A percentile compares a stretch with the other conserved stretches of the same genome.
phyloP scores from a whole-genome alignment of 1,140 invertebrate genomes.

The Leptinotarsa defecta region DNA sequence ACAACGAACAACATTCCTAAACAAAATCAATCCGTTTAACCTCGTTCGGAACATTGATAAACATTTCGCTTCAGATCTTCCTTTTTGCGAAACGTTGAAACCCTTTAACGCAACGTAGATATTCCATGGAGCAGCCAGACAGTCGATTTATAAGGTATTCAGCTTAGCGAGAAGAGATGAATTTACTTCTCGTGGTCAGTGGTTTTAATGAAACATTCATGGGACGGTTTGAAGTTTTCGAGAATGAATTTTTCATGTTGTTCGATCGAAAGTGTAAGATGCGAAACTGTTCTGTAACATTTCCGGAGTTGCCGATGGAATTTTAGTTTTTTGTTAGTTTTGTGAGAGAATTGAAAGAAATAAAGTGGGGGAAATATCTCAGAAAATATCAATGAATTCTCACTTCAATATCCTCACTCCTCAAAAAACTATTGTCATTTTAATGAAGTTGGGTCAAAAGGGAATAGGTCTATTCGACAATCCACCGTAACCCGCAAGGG shows the following conservation, averaged over 20 bases:
- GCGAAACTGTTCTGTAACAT: not conserved
- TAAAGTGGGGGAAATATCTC: no score
- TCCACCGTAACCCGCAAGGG: no score
- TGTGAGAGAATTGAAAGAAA: no score
- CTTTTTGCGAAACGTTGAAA: not conserved
- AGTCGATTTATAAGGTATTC: not conserved
- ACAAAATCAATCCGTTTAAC: not conserved
- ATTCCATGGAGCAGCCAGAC: not conserved
- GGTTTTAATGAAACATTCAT: conserved; percentile 1
- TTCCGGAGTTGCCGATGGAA: not conserved
- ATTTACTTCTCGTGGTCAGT: not conserved
- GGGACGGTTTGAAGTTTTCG: not conserved
- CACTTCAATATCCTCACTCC: no score
- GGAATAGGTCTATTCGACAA: no score
- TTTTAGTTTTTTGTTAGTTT: no score
- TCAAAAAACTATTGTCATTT: no score
- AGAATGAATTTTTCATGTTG: conserved; percentile 1
- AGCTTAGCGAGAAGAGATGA: not conserved
- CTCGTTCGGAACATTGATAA: not conserved
- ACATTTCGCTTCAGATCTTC: not conserved
- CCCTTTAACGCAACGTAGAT: not conserved
- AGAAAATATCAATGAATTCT: no score
- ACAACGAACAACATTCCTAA: not conserved
- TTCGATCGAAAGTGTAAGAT: not conserved
- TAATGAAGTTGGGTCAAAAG: no score